These are phyloP conservation scores for Oxygymnocypris stewartii DNA, from an alignment of 2,113 vertebrate species.

Conservation along the genomic window DNA sequence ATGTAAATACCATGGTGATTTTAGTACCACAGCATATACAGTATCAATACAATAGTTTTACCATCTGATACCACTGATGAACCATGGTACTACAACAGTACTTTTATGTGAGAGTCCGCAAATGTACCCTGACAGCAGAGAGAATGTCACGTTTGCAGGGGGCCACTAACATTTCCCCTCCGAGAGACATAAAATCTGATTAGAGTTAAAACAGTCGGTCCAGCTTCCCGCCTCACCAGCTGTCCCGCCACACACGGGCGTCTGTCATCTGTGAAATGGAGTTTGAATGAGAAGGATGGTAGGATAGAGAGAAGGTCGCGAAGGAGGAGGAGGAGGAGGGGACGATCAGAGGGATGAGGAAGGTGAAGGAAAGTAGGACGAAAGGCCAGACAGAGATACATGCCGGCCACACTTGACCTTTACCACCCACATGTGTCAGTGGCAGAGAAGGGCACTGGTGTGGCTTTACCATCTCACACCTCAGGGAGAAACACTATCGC, in stretches of 20 bases:
- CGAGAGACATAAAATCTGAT: conserved; percentile 75
- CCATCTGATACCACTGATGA: not conserved
- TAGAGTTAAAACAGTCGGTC: conserved; percentile 75
- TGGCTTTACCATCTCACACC: conserved; percentile 55
- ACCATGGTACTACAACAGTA: not conserved
- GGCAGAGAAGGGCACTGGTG: conserved; percentile 58
- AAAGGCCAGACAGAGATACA: conserved; percentile 41
- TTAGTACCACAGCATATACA: not conserved
- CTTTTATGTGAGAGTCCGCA: not conserved
- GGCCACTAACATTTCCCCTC: conserved; percentile 59
- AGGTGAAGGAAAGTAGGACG: not conserved
- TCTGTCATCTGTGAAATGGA: conserved; percentile 72
- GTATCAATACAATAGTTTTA: not conserved
- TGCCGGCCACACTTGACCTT: conserved; percentile 68
- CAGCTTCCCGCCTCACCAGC: conserved; percentile 48
- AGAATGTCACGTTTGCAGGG: conserved; percentile 63
- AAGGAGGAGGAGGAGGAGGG: conserved; percentile 37
- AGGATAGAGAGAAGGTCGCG: conserved; percentile 62
- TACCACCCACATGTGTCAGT: conserved; percentile 65
- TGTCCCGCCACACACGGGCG: conserved; percentile 61
- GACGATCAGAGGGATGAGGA: conserved; percentile 26
- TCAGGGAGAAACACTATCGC: conserved; percentile 29
- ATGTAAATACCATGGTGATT: not conserved
- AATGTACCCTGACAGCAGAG: conserved; percentile 24
- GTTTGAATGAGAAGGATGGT: conserved; percentile 45